Conservation (phyloP, 1,140 invertebrate genomes). For the Physella acuta region DNA sequence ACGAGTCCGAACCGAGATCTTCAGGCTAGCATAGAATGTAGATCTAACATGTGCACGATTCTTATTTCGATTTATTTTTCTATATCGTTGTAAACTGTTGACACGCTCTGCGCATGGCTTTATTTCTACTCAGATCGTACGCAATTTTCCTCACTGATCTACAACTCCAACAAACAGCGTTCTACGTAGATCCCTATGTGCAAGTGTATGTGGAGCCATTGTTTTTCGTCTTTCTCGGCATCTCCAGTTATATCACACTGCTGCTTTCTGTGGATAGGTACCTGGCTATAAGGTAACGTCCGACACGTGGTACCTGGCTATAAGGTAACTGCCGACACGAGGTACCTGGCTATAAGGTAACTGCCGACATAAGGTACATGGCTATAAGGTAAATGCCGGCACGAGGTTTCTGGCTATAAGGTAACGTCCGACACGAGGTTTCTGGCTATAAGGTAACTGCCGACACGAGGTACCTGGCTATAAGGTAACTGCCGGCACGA, state of each 20-base stretch:
- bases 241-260: neutral
- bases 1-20: too few species aligned
- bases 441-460: too few species aligned
- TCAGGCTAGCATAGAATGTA: too few species aligned
- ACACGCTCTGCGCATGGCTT: too few species aligned
- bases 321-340: neutral
- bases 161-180: neutral
- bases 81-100: too few species aligned
- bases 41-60: too few species aligned
- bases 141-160: neutral
- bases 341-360: neutral
- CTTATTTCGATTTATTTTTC: too few species aligned
- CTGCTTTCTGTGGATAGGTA: neutral
- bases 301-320: neutral
- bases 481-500: too few species aligned
- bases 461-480: too few species aligned
- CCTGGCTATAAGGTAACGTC: neutral
- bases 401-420: neutral
- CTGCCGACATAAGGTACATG: neutral
- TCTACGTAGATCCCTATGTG: neutral
- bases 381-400: neutral
- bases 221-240: neutral
- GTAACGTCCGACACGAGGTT: too few species aligned
- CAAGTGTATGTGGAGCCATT: neutral
- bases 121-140: neutral